phyloP scores from a whole-genome alignment of 2,888 invertebrate species.

The Ochropleura plecta region DNA sequence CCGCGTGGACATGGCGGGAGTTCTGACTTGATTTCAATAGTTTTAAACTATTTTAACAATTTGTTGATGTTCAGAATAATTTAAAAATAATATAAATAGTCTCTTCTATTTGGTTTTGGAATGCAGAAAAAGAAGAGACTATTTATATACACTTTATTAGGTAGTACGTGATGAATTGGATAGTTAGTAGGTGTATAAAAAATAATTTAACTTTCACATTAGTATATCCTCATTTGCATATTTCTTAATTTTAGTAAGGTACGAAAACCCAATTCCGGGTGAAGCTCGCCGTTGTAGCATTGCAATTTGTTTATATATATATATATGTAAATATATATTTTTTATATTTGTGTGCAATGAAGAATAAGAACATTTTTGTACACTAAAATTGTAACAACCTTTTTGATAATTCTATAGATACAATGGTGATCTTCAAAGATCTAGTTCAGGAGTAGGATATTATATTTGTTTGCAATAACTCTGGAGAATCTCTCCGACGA shows the following conservation, averaged over 20 bases:
- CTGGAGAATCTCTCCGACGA: neutral
- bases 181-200: no score
- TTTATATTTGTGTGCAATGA: no score
- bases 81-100: neutral
- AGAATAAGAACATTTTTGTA: no score
- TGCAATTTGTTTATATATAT: no score
- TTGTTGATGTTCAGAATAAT: neutral
- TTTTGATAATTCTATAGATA: neutral
- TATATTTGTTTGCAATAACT: constrained; percentile 31
- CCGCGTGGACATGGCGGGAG: no score
- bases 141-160: neutral
- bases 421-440: neutral
- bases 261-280: no score
- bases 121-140: no score
- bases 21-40: neutral
- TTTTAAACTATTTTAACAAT: neutral
- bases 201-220: no score
- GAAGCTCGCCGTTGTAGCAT: no score
- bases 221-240: no score
- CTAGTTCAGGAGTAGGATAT: neutral
- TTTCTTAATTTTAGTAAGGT: no score
- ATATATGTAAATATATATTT: no score
- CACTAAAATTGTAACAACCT: neutral
- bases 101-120: neutral
- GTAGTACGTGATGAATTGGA: neutral